phyloP scores from a whole-genome alignment of 2,113 vertebrate species.

The Muntiacus reevesi region DNA sequence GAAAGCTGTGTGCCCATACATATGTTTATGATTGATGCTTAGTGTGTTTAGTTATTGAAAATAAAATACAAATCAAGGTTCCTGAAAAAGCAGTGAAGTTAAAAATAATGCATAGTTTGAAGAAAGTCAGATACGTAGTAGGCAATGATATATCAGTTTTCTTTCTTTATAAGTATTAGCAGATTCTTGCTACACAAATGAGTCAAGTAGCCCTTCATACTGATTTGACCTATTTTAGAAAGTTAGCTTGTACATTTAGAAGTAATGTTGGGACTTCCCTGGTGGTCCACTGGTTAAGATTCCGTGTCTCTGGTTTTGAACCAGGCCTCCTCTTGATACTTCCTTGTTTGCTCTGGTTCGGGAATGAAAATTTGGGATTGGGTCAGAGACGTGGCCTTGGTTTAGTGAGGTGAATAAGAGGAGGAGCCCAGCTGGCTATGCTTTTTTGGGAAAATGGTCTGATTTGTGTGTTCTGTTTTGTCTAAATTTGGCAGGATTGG shows the following conservation, averaged over 20 bases:
- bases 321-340: neutral
- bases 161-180: neutral
- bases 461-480: neutral
- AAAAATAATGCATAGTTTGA: neutral
- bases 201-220: neutral
- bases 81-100: neutral
- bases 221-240: neutral
- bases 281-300: neutral
- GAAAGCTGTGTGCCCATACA: neutral
- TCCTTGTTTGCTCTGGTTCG: neutral
- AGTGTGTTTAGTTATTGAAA: neutral
- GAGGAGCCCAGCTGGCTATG: neutral
- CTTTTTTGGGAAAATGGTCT: neutral
- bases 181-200: neutral
- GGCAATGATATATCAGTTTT: neutral
- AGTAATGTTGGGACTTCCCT: neutral
- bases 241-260: neutral
- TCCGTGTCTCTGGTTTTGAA: neutral
- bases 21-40: neutral
- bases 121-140: neutral
- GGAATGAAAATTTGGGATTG: neutral
- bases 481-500: neutral
- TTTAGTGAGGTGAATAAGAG: neutral
- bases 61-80: neutral
- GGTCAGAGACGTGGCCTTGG: neutral